Evolutionary conservation across 1,140 invertebrate species (phyloP), one percentile per base, ranked within the genome.

Genomic region (Zaprionus vittiger): DNA sequence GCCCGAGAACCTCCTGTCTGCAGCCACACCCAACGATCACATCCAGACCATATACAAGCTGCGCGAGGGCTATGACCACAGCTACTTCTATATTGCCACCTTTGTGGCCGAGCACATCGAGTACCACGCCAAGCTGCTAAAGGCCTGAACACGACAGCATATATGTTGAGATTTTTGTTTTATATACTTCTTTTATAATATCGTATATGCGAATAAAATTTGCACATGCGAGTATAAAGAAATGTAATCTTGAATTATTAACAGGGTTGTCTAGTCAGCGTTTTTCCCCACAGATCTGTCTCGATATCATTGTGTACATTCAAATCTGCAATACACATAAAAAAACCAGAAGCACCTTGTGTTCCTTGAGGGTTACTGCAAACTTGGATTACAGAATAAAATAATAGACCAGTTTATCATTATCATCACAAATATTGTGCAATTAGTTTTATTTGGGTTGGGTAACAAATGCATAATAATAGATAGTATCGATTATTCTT

Each of bases 21-120:
- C 95, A 28, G 96, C 96, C 11, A 96, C 96, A 83, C 94, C 95
- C 70, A 95, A 96, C 73, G 94, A 94, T 44, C 95, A 95, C 64
- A 93, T 98, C 2, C 95, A 96, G 31, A 93, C 97, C 0, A 95
- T 96, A 61, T 94, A 97, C 15, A 95, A 97, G 80, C 94, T 96
- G 91, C 95, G 97, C 17, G 96, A 98, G 67, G 97, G 96, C 15
- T 99, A 99, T 93, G 98, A 99, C 93, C 99, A 99, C 93, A 97
- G 97, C 60, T 99, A 99, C 86, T 99, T 96, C 91, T 99, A 99
- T 90, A 97, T 99, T 79, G 94, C 97, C 4, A 96, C 97, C 1
- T 99, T 98, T 92, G 96, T 99, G 52, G 97, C 95, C 55, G 98
- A 99, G 90, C 99, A 99, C 93, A 95, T 99, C 77, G 95, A 95